phyloP scores from a whole-genome alignment of 2,888 invertebrate genomes.

The Pomacea canaliculata region DNA sequence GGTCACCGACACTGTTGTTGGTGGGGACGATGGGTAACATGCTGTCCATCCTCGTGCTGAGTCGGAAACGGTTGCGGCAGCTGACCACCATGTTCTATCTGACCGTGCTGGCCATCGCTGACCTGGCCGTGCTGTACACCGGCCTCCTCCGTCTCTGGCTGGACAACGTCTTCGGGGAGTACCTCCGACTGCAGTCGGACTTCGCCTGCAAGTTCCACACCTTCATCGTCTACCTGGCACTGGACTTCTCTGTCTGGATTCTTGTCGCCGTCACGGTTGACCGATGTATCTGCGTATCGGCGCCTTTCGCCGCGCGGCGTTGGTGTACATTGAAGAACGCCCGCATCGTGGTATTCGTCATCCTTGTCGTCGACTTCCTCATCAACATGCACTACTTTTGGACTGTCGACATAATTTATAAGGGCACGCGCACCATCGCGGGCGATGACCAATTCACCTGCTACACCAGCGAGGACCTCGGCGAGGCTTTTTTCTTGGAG shows the following conservation, averaged over 20 bases:
- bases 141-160: constrained; percentile 39
- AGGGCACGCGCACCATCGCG: constrained; percentile 11
- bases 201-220: constrained; percentile 58
- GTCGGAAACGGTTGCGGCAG: constrained; percentile 22
- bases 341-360: constrained; percentile 38
- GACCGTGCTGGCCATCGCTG: constrained; percentile 31
- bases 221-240: constrained; percentile 57
- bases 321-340: constrained; percentile 51
- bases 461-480: not conserved
- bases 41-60: constrained; percentile 32
- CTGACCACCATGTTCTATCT: constrained; percentile 38
- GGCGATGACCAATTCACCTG: constrained; percentile 10
- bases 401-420: constrained; percentile 36
- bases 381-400: constrained; percentile 63
- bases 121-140: constrained; percentile 30
- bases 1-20: constrained; percentile 23
- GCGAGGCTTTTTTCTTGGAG: constrained; percentile 23
- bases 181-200: constrained; percentile 45
- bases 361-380: constrained; percentile 35
- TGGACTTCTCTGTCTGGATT: constrained; percentile 62
- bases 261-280: constrained; percentile 62
- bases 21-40: constrained; percentile 36
- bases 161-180: constrained; percentile 34
- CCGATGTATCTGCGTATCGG: constrained; percentile 60
- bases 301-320: constrained; percentile 50